Evolutionary conservation across 1,140 invertebrate genomes (phyloP), one percentile per base, ranked within the genome.

Genomic region (Megalonaias nervosa): DNA sequence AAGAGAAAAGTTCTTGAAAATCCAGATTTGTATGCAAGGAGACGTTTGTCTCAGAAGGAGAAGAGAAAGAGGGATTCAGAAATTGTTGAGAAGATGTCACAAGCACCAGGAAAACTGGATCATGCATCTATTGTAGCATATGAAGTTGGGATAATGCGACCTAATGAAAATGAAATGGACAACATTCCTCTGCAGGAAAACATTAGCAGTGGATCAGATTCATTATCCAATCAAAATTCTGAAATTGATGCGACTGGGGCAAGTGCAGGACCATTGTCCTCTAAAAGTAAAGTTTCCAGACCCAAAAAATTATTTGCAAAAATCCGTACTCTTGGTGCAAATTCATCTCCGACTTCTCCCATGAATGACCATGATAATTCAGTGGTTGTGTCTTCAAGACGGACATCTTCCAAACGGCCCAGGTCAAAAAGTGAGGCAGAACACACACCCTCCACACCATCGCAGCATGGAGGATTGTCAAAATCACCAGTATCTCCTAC

Each of bases 71-170:
- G 89, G 57, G 90, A 91, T 65, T 86, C 86, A 14, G 86, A 88
- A 82, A 91, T 91, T 72, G 83, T 88, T 55, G 83, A 85, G 31
- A 87, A 90, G 80, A 89, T 91, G 88, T 81, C 86, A 9, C 86
- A 88, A 87, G 94, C 97, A 77, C 96, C 97, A 2, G 97, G 97
- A n/a, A 98, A 98, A 90, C 90, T 98, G 73, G 97, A 98, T 91
- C 97, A 98, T 90, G 97, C 97, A 23, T 95, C 95, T 14, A 94
- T 97, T 23, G 94, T 96, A 64, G 96, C 96, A 0, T 96, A 95
- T 85, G 94, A 94, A 82, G 94, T 96, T 38, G 88, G 89, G n/a
- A 67, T 81, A 61, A 82, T 81, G 73, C 83, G 82, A 48, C 70
- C 81, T n/a, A 79, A 83, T 77, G 80, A 82, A 55, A 80, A 85